Conservation (phyloP, 2,797 vertebrate species). For the Tangara arthus region DNA sequence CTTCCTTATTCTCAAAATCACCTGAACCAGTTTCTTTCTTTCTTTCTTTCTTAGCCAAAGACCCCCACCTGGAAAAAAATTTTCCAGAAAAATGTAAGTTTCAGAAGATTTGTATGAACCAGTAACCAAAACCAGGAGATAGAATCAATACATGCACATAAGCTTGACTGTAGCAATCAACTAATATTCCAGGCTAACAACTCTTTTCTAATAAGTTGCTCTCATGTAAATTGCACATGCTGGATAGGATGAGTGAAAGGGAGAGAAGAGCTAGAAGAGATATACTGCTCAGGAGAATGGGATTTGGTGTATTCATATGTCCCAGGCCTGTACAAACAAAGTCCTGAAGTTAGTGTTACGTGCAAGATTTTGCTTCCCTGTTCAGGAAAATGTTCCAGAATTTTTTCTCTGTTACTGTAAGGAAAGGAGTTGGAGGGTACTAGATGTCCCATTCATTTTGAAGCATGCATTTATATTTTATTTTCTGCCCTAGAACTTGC, state of each 20-base stretch:
- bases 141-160: constrained; percentile 5
- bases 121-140: constrained; percentile 51
- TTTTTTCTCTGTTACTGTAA: not conserved
- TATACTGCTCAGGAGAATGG: not conserved
- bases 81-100: constrained; percentile 71
- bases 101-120: constrained; percentile 66
- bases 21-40: constrained; percentile 67
- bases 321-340: not conserved
- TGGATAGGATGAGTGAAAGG: not conserved
- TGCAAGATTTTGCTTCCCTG: not conserved
- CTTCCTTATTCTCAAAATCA: constrained; percentile 68
- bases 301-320: not conserved
- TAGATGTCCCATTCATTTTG: not conserved
- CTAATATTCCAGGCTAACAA: constrained; percentile 32
- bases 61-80: constrained; percentile 71
- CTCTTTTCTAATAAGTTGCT: constrained; percentile 1
- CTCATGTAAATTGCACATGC: not conserved
- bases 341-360: not conserved
- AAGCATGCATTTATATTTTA: not conserved
- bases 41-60: constrained; percentile 71
- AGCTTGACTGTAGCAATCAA: constrained; percentile 7
- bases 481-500: not conserved
- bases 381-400: not conserved
- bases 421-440: not conserved
- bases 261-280: not conserved